These are phyloP conservation scores for Epsilonema sp. DNA, from an alignment of 2,888 invertebrate genomes.

Conservation along the genomic window DNA sequence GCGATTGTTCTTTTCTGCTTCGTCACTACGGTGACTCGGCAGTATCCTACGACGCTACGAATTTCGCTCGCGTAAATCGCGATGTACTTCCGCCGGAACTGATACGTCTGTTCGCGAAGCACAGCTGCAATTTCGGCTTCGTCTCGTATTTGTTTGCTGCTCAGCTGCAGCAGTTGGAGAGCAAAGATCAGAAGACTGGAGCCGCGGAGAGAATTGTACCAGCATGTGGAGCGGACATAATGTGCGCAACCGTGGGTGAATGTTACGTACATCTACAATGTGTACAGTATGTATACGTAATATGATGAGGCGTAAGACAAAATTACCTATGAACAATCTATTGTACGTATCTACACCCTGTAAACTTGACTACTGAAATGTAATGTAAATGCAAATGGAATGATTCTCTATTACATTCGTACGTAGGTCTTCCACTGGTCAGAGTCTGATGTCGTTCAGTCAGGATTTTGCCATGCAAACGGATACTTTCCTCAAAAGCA, in stretches of 20 bases:
- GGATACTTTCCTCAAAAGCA: slow-evolving; percentile 68
- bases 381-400: too few species aligned
- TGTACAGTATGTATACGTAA: too few species aligned
- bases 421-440: slow-evolving; percentile 40
- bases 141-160: slow-evolving; percentile 83
- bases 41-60: slow-evolving; percentile 67
- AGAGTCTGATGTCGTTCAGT: slow-evolving; percentile 40
- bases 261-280: too few species aligned
- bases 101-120: slow-evolving; percentile 73
- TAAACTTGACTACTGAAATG: too few species aligned
- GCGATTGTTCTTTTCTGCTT: slow-evolving; percentile 9
- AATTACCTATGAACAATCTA: too few species aligned
- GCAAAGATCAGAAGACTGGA: too few species aligned
- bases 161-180: slow-evolving; percentile 72
- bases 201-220: too few species aligned
- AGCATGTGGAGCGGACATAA: too few species aligned
- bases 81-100: slow-evolving; percentile 78
- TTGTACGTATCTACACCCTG: too few species aligned
- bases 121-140: slow-evolving; percentile 85
- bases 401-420: too few species aligned
- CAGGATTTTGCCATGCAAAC: slow-evolving; percentile 85
- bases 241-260: too few species aligned
- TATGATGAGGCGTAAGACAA: too few species aligned
- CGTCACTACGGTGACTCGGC: slow-evolving; percentile 35
- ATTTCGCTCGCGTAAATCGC: slow-evolving; percentile 72